Evolutionary conservation across 2,888 invertebrate genomes (phyloP).

Genomic region (Tiphia femorata): DNA sequence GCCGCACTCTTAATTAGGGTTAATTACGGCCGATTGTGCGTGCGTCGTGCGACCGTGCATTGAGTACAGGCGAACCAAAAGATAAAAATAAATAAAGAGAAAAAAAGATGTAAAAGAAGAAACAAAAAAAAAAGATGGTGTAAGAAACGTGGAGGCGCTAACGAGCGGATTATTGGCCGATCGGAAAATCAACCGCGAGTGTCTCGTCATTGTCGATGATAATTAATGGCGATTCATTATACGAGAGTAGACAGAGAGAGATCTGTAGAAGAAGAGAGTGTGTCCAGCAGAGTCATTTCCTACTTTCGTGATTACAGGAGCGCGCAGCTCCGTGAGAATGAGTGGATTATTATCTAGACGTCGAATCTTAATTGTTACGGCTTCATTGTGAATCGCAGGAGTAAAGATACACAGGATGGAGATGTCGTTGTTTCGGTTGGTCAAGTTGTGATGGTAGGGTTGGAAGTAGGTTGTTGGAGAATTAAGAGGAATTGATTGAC

Average conservation of each 20-base stretch:
- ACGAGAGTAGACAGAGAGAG: constrained; percentile 32
- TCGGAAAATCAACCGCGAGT: constrained; percentile 29
- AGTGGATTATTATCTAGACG: constrained; percentile 32
- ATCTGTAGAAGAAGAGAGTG: too few species aligned
- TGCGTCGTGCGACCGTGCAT: constrained; percentile 23
- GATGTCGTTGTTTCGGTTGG: too few species aligned
- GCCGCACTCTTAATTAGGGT: constrained; percentile 61
- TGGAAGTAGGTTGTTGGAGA: too few species aligned
- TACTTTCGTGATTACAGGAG: constrained; percentile 50
- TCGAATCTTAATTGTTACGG: constrained; percentile 42
- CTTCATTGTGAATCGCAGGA: constrained; percentile 32
- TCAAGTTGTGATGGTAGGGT: too few species aligned
- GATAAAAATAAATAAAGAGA: too few species aligned
- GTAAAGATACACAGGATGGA: too few species aligned
- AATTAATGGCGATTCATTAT: constrained; percentile 42
- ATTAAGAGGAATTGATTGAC: too few species aligned
- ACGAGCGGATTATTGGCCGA: constrained; percentile 50
- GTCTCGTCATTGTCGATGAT: constrained; percentile 34
- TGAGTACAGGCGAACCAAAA: too few species aligned
- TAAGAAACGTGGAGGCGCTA: constrained; percentile 45
- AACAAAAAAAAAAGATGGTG: neutral
- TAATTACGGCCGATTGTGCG: constrained; percentile 62
- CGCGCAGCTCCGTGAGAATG: constrained; percentile 31
- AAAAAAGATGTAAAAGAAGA: too few species aligned
- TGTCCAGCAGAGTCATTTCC: constrained; percentile 60